Evolutionary conservation across 2,113 vertebrate genomes (phyloP), one percentile per base, ranked within the genome.

Genomic region (Gopherus evgoodei): DNA sequence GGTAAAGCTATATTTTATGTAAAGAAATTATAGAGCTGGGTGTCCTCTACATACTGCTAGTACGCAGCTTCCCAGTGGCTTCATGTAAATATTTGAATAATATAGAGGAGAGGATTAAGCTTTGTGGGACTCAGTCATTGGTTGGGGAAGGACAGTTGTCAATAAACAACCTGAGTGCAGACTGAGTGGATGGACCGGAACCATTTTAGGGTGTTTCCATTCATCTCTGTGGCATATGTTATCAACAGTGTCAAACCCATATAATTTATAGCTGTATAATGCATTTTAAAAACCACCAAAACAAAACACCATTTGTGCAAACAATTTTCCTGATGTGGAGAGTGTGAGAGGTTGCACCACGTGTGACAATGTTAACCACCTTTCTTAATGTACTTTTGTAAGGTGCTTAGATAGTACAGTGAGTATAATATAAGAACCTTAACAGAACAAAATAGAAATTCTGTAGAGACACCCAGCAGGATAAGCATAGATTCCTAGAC

Each of bases 261-360:
- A 69, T 17, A n/a, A 69, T 38, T 69, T n/a, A 69, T 69, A 69
- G 17, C 81, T 56, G 87, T 65, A 42, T 82, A 4, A 24, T 44
- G 86, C 86, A 3, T 82, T n/a, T 82, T 92, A 94, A 95, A 87
- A 10, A 11, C 21, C n/a, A 79, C 62, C 11, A 8, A 86, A 93
- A 94, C 29, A 75, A 75, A 87, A n/a, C 0, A 35, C 5, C 62
- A n/a, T 6, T 21, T 80, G 27, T 78, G 42, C 27, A 93, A 95
- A 65, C 16, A 87, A 27, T 8, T 3, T 54, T 96, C 83, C 29
- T 81, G 25, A 22, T 47, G 17, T 27, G 44, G 91, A 56, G n/a
- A 84, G 31, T 19, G 29, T 31, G 11, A 42, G 72, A 76, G 38
- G 42, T 25, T 44, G 14, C 11, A 6, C 5, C 49, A 17, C 14